A percentile compares a stretch with the other conserved stretches of the same genome.
These are phyloP conservation scores for Athalia cordata DNA, from an alignment of 2,888 invertebrate species.

Conservation along the genomic window DNA sequence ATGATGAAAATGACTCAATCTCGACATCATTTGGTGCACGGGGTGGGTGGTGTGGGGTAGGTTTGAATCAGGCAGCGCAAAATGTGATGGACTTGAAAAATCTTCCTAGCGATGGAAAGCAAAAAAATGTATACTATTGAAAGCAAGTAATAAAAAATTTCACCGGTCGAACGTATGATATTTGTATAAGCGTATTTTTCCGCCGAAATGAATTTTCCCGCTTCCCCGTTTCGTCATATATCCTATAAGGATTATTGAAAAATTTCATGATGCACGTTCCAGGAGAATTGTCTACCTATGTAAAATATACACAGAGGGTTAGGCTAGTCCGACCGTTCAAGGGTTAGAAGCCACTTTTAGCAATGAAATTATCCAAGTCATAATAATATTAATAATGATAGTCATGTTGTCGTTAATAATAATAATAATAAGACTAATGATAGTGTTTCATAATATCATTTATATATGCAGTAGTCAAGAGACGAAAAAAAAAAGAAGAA, in stretches of 20 bases:
- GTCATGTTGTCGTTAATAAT: constrained; percentile 44
- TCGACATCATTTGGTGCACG: not conserved
- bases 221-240: no score
- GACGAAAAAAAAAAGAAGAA: constrained; percentile 6
- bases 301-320: constrained; percentile 47
- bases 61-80: no score
- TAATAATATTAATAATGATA: not conserved
- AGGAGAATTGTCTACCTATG: constrained; percentile 40
- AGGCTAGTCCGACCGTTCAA: constrained; percentile 47
- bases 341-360: constrained; percentile 40
- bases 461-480: not conserved
- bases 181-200: not conserved
- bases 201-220: not conserved
- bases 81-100: no score
- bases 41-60: no score
- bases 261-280: not conserved
- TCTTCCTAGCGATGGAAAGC: not conserved
- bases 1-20: constrained; percentile 34
- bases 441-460: constrained; percentile 46
- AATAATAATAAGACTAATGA: constrained; percentile 47
- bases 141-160: not conserved
- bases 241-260: no score
- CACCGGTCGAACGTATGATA: not conserved
- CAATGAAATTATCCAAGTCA: constrained; percentile 20
- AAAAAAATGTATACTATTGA: not conserved